A percentile compares a stretch with the other conserved stretches of the same genome.
phyloP scores from a whole-genome alignment of 2,113 vertebrate species.

The Onychostruthus taczanowskii region DNA sequence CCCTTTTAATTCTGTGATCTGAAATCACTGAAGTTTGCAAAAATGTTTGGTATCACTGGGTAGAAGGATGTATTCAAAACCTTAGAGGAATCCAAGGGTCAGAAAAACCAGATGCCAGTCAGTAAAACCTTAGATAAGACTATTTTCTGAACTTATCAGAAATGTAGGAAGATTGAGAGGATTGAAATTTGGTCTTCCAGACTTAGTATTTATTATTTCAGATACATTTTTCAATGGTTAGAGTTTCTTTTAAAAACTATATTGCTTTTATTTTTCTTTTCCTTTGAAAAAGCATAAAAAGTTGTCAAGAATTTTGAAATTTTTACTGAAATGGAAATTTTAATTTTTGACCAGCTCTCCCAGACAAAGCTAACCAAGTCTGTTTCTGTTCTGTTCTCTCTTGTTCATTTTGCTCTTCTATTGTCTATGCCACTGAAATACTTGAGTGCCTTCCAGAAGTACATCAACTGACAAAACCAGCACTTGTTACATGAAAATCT shows the following conservation, averaged over 20 bases:
- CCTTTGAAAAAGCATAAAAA: not conserved
- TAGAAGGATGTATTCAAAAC: not conserved
- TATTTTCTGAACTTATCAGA: not conserved
- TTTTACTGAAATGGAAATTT: not conserved
- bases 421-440: constrained; percentile 33
- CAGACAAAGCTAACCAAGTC: not conserved
- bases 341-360: constrained; percentile 8
- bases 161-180: not conserved
- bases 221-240: not conserved
- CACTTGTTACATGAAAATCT: constrained; percentile 27
- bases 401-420: constrained; percentile 25
- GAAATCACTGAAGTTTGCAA: not conserved
- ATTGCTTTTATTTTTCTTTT: not conserved
- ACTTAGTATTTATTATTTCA: not conserved
- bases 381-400: constrained; percentile 19
- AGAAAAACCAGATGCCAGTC: not conserved
- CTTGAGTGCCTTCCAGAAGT: constrained; percentile 47
- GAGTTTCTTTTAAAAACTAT: not conserved
- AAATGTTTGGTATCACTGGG: not conserved
- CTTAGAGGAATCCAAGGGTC: not conserved
- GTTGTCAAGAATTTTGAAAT: not conserved
- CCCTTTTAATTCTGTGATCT: not conserved
- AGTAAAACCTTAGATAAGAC: not conserved
- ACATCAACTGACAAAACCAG: constrained; percentile 20
- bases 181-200: not conserved